Base-by-base conservation (phyloP, 1,140 invertebrate genomes). In the Drosophila funebris region DNA sequence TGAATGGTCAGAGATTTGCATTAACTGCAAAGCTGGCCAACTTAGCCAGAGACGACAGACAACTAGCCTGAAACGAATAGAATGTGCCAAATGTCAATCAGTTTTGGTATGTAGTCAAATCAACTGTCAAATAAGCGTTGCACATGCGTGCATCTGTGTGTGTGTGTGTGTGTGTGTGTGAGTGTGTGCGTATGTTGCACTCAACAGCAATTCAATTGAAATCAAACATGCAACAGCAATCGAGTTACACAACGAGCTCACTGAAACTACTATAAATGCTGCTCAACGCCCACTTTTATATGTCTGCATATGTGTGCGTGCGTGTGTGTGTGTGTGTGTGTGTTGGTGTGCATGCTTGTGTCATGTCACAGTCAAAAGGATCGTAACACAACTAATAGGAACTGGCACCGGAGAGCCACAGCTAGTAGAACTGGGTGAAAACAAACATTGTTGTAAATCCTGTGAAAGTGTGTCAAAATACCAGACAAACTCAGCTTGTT, bases 221-320 rank as follows among this genome's bases (percentile, higher is more conserved):
- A 87, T 87, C 82, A 85, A 87, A 85, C 87, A 87, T 87, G 82
- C 82, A 88, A 82, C 78, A 82, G 82, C 82, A 87, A 87, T 88
- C 82, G 82, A 88, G 78, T 78, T 87, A 78, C 78, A 71, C 69
- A 81, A 82, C 78, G 73, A 81, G 58, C 81, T 52, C 68, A 53
- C 56, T 33, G 46, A 24, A 37, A 66, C 60, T 80, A 57, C 76
- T 82, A 77, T 82, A 82, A 82, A 82, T 81, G 78, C 79, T 64
- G 70, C 76, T 79, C 74, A 63, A 46, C 58, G 70, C 58, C 20
- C 57, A 22, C 29, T 64, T 82, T 82, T 36, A 36, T 11, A 13
- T 11, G 6, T 48, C 41, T 48, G 18, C 70, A 71, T 80, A 80
- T 72, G 77, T 81, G 63, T 82, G 69, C 82, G 63, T 82, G 69